Evolutionary conservation across 2,113 vertebrate genomes (phyloP), one percentile per base, ranked within the genome.

Genomic region (Petromus typicus): DNA sequence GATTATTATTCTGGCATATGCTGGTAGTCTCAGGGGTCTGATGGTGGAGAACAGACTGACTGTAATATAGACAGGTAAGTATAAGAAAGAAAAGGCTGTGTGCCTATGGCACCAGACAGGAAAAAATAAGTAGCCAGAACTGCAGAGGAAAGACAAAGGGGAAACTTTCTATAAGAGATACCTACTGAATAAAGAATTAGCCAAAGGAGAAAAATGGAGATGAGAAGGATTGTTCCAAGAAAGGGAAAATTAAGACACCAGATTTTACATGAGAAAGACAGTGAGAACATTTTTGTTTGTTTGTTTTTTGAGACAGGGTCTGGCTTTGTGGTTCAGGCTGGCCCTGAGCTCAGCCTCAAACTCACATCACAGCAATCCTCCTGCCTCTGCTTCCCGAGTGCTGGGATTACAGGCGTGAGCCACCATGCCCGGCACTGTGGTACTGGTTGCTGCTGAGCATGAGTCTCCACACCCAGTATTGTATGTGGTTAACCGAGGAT

Each of bases 1-100:
- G 91, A 64, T 93, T 73, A 88, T 25, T 88, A 37, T 90, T 93
- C 40, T 87, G 63, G 81, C 40, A 93, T 56, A 67, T 54, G 92
- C 17, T 67, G 25, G 57, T 75, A 16, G 30, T 84, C 63, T 73
- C 56, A 90, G 48, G 82, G 20, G 67, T 80, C 61, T 93, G 34
- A 83, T 22, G 23, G 45, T 90, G 83, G 94, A 87, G 34, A 94
- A 94, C 7, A 83, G 92, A 89, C 2, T 84, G 71, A 76, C 81
- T 81, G 78, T 20, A 92, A 91, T 20, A 48, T 10, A 90, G n/a
- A 82, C 22, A 54, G 40, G 22, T 43, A 84, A 87, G 30, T 67
- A 0, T 43, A 84, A 67, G 34, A 92, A 18, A 71, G 40, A 91
- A 91, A 89, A 93, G 59, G 37, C 12, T 71, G 17, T 82, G 34